A percentile compares a stretch with the other conserved stretches of the same genome.
Evolutionary conservation across 2,113 vertebrate species (phyloP).

Genomic region (Lucifuga dentata): DNA sequence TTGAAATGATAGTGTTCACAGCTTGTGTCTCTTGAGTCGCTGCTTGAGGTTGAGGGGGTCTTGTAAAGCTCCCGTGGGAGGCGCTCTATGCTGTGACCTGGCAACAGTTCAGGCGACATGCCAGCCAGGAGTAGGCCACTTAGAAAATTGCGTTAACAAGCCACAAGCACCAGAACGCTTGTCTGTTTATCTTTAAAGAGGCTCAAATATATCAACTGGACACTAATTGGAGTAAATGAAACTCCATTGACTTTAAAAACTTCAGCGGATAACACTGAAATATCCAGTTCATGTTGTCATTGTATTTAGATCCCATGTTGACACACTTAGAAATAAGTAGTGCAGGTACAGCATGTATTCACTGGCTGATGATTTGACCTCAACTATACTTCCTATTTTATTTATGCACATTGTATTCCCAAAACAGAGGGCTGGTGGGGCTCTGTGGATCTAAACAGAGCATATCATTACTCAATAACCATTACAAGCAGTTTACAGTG

Average conservation of each 20-base stretch:
- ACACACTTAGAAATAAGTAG: conserved; percentile 19
- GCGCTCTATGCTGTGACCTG: conserved; percentile 28
- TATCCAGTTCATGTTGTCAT: conserved; percentile 2
- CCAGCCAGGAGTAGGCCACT: conserved; percentile 16
- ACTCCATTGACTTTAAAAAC: conserved; percentile 25
- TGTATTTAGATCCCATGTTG: background rate
- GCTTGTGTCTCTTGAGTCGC: conserved; percentile 12
- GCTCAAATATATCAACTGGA: conserved; percentile 12
- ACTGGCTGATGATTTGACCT: too few relatives aligned
- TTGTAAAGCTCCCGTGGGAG: too few relatives aligned
- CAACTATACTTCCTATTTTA: too few relatives aligned
- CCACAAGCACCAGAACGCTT: conserved; percentile 24
- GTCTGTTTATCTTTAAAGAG: conserved; percentile 34
- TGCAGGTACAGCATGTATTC: too few relatives aligned
- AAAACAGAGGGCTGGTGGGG: too few relatives aligned
- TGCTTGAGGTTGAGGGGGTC: conserved; percentile 7
- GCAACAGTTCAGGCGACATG: background rate
- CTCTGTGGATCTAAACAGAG: too few relatives aligned
- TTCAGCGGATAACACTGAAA: conserved; percentile 45
- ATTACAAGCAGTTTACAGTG: too few relatives aligned
- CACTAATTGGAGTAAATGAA: conserved; percentile 43
- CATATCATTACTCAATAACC: too few relatives aligned
- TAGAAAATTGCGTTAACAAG: conserved; percentile 53
- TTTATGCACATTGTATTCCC: too few relatives aligned
- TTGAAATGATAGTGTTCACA: conserved; percentile 18